These are phyloP conservation scores for Pocota personata DNA, from an alignment of 2,888 invertebrate genomes.

Conservation along the genomic window DNA sequence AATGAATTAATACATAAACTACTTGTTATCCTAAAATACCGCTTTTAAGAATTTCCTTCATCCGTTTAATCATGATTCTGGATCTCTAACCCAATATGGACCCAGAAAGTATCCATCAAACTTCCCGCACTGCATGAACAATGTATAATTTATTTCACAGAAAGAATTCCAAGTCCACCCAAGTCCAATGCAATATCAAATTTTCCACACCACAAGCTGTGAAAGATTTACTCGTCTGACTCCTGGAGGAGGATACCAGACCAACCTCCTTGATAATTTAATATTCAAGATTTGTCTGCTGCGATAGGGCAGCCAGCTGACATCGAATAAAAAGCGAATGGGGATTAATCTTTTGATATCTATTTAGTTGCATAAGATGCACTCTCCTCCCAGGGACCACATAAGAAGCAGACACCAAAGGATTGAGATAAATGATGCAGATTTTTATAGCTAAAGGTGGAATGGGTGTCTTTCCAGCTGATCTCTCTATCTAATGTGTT, in stretches of 20 bases:
- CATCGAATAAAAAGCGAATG: conserved; percentile 8
- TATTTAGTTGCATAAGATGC: neutral
- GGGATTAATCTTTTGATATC: conserved; percentile 15
- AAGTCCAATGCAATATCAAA: conserved; percentile 2
- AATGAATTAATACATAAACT: no score
- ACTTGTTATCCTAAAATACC: no score
- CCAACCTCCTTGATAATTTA: neutral
- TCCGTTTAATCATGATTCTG: no score
- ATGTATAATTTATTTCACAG: no score
- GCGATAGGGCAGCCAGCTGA: neutral
- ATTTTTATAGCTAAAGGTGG: neutral
- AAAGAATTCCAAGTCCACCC: neutral
- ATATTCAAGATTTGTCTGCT: conserved; percentile 13
- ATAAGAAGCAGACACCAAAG: neutral
- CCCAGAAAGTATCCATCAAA: neutral
- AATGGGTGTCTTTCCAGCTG: neutral
- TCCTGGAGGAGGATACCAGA: neutral
- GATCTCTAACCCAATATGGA: no score
- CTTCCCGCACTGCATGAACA: neutral
- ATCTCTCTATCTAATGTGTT: neutral
- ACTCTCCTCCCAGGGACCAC: neutral
- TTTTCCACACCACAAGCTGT: conserved; percentile 8
- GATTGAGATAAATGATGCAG: conserved; percentile 27
- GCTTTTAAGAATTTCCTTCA: no score
- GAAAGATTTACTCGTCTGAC: neutral